Evolutionary conservation across 35 echinoderm and acorn worm species (phyloP), one percentile per base, ranked within the genome.

Genomic region (Amphiura filiformis): DNA sequence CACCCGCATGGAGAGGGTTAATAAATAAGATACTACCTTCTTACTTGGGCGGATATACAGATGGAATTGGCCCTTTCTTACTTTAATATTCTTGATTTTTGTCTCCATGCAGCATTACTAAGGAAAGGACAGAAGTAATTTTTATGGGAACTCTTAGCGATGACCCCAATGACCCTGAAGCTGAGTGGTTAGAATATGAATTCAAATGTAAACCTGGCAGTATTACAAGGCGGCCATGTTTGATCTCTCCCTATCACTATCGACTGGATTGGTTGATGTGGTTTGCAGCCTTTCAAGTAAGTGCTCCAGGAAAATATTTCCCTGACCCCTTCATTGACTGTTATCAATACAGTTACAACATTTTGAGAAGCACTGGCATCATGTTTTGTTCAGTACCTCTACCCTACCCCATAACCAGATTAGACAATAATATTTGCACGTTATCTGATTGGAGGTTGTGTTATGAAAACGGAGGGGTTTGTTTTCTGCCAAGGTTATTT

Each of bases 241-340:
- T 94, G 35, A 99, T 99, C 11, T 92, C 96, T 76, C 96, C 96
- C 0, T 99, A 99, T 39, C 96, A 99, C 84, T 99, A 99, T 75
- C 38, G 96, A 31, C 87, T 99, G 31, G 96, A 99, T 61, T 99
- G 96, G 96, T 80, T 99, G 32, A 83, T 99, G 83, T 99, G 96
- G 96, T 99, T 99, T 85, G 93, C 96, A 52, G 96, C 96, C 28
- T 99, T 99, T 81, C 96, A 99, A 92, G 96, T 13, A 70, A 52
- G 20, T 52, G 44, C 7, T 20, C 44, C 7, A 52, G 44, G 44
- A 11, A 7, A 7, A 52, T 52, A 20, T 20, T 52, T 52, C 7
- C 20, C 7, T 52, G 7, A 11, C 7, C 44, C 44, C 20, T 52
- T 11, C 44, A 52, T 11, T 52, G 44, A 52, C 20, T 7, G 20